phyloP scores from a whole-genome alignment of 1,140 invertebrate species.

The Phthorimaea operculella region DNA sequence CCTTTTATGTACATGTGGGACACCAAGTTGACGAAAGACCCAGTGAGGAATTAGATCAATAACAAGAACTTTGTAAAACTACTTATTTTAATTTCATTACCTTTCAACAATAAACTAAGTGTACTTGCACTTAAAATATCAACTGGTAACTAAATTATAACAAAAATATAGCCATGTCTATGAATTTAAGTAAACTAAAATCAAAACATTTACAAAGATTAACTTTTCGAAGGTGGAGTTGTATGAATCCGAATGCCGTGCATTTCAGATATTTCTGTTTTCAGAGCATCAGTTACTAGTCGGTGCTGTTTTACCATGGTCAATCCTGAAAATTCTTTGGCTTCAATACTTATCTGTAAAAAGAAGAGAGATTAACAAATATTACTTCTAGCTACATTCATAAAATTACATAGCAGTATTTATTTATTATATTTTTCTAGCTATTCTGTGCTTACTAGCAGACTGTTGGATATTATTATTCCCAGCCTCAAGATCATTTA shows the following conservation, averaged over 20 bases:
- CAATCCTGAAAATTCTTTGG: constrained; percentile 81
- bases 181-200: background rate
- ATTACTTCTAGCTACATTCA: too few species aligned
- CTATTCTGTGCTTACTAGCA: too few species aligned
- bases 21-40: too few species aligned
- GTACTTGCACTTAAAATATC: background rate
- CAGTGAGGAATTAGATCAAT: too few species aligned
- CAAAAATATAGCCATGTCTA: background rate
- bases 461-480: too few species aligned
- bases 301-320: constrained; percentile 84
- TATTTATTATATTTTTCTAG: too few species aligned
- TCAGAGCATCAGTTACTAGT: constrained; percentile 80
- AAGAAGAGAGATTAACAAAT: constrained; percentile 8
- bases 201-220: background rate
- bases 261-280: constrained; percentile 85
- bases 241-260: constrained; percentile 85
- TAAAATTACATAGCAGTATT: too few species aligned
- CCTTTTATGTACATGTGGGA: too few species aligned
- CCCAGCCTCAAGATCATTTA: background rate
- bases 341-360: constrained; percentile 72
- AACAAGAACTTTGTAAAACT: too few species aligned
- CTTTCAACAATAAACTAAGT: background rate
- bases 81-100: too few species aligned
- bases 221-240: constrained; percentile 15
- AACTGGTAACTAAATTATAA: background rate